Evolutionary conservation across 2,797 vertebrate species (phyloP), one percentile per base, ranked within the genome.

Genomic region (Acropternis orthonyx): DNA sequence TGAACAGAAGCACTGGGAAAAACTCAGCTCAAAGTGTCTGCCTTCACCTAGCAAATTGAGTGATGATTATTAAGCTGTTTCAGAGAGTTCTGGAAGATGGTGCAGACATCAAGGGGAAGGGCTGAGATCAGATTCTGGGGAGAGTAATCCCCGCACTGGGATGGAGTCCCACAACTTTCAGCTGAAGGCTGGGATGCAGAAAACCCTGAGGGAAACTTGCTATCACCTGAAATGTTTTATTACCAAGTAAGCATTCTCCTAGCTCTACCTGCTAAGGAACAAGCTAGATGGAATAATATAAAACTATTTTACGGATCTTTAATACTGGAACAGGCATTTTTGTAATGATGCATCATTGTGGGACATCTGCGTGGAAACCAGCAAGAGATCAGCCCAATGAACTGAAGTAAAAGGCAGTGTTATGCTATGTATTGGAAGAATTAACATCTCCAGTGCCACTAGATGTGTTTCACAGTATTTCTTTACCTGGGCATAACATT

Each of bases 71-170:
- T 48, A 44, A 74, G 49, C 22, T 75, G 46, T 24, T 72, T 54
- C 58, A 68, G 63, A 56, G 52, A 75, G 62, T 1, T 59, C 32
- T 75, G 55, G 69, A 86, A 86, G 79, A n/a, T 63, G 39, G 12
- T 34, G 46, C 74, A 90, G 83, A 55, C 30, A 39, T 20, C 30
- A 36, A 21, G 37, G 44, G 15, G 22, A 88, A 75, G n/a, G 32
- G 32, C 52, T 91, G 54, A 52, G 49, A 74, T 2, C 61, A 67
- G 49, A 34, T 51, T 43, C 63, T 30, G 36, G 15, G 10, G 2
- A 48, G 21, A 73, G 16, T 3, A 17, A 73, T 26, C 19, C 46
- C 59, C 65, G 46, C 0, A 0, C 6, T 0, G 0, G 22, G 41
- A 80, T 11, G 17, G 43, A 41, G n/a, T 28, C 6, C 3, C 41